Evolutionary conservation across 2,797 vertebrate species (phyloP), one percentile per base, ranked within the genome.

Genomic region (Pipistrellus pipistrellus): DNA sequence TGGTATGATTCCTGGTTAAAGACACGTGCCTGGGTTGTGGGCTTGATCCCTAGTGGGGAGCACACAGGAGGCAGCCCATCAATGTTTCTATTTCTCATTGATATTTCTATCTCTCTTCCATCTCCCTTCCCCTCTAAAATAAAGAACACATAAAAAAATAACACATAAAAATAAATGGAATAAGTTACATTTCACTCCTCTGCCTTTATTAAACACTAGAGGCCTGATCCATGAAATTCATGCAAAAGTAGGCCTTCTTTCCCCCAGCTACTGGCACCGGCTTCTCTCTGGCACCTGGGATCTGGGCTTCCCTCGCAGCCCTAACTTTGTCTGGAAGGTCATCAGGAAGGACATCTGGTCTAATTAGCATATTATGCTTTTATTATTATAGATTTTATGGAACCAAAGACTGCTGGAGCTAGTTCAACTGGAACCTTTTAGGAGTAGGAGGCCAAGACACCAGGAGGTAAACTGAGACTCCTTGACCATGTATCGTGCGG

Each of bases 401-500:
- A 76, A 55, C 51, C 91, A 64, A 51, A 66, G 68, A 66, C 51
- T 6, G 12, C 8, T 57, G 46, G 69, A 44, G n/a, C 46, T 51
- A 7, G 77, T 32, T 75, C 30, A 85, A 20, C 30, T 13, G 64
- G 75, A 75, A 8, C 38, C 69, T 41, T 4, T 27, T 8, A 27
- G 1, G 44, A 85, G 38, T 18, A 55, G 81, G n/a, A 51, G n/a
- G 41, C 20, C 59, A 14, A 30, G 27, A 41, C 13, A 8, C 76
- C 6, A 4, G 27, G 64, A 14, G 5, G 48, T 59, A 13, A 68
- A 27, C 51, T 1, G 12, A 66, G 66, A 13, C 1, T 12, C 38
- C 27, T 21, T 2, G 15, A 8, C 30, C 41, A 10, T 57, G 3
- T 4, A 0, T 4, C 35, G 0, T 4, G 20, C 23, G 0, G 69